Percentiles rank a stretch among this genome's conserved stretches.
Conservation (phyloP, 1,140 invertebrate species). For the Phenacoccus solenopsis region DNA sequence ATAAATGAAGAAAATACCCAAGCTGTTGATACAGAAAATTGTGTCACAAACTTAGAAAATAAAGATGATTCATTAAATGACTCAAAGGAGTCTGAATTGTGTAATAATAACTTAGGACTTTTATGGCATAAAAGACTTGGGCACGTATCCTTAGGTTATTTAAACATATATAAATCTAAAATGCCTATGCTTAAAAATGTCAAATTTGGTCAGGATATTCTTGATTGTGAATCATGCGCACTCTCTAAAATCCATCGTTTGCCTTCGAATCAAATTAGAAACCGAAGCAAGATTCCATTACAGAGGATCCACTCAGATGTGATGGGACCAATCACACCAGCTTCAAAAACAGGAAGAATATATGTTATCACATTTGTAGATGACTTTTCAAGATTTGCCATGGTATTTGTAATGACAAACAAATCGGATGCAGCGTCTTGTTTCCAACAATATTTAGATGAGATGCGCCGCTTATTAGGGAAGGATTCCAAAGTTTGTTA, state of each 20-base stretch:
- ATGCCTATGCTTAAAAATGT: not conserved
- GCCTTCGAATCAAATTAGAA: not conserved
- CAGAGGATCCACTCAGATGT: conserved; percentile 20
- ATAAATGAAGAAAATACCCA: too few relatives aligned
- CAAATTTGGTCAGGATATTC: not conserved
- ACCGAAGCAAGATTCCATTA: not conserved
- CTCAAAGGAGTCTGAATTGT: too few relatives aligned
- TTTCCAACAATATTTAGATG: conserved; percentile 19
- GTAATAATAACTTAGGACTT: not conserved
- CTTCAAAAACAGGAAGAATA: conserved; percentile 2
- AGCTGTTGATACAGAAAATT: too few relatives aligned
- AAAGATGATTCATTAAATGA: too few relatives aligned
- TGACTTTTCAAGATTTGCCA: conserved; percentile 19
- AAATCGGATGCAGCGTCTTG: conserved; percentile 7
- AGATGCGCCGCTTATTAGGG: conserved; percentile 11
- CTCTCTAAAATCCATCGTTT: not conserved
- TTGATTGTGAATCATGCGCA: not conserved
- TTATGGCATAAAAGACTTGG: not conserved
- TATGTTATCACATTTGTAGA: conserved; percentile 20
- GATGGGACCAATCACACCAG: conserved; percentile 5
- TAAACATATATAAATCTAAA: not conserved
- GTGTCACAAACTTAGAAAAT: too few relatives aligned
- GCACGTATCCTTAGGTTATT: not conserved
- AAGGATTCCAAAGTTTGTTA: conserved; percentile 21
- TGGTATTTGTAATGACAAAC: conserved; percentile 8